phyloP scores from a whole-genome alignment of 2,888 invertebrate genomes.

The Lasioglossum pauxillum region DNA sequence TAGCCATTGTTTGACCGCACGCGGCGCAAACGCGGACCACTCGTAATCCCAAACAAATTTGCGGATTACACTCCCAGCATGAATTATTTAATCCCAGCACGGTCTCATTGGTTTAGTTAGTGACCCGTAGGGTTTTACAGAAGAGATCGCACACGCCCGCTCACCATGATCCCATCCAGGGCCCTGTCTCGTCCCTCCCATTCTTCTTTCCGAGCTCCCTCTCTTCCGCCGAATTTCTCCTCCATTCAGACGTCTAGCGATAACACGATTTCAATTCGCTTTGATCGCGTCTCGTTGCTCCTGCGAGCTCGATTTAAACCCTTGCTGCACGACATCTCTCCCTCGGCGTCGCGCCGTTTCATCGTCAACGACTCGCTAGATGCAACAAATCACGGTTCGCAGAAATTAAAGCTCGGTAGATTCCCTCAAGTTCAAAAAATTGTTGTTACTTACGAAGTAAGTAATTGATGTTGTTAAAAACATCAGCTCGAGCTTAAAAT shows the following conservation, averaged over 20 bases:
- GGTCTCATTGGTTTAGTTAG: conserved; percentile 79
- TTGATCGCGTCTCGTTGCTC: conserved; percentile 4
- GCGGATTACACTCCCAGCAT: conserved; percentile 83
- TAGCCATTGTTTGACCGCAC: conserved; percentile 80
- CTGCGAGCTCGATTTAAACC: not conserved
- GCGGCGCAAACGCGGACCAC: conserved; percentile 75
- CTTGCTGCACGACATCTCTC: not conserved
- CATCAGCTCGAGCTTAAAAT: no score
- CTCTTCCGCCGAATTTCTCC: conserved; percentile 1
- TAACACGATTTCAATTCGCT: conserved; percentile 12
- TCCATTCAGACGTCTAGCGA: conserved; percentile 15
- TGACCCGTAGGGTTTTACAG: conserved; percentile 75
- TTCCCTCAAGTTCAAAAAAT: not conserved
- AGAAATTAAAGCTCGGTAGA: not conserved
- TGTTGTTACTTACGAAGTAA: no score
- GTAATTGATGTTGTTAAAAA: no score
- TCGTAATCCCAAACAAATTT: conserved; percentile 82
- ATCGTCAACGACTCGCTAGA: not conserved
- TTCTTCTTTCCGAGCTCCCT: conserved; percentile 9
- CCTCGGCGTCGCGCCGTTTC: not conserved
- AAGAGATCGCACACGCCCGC: conserved; percentile 74
- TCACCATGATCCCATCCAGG: conserved; percentile 62
- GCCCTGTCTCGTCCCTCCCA: conserved; percentile 43
- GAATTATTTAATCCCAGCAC: conserved; percentile 82
- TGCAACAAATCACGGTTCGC: not conserved